Percentiles rank a stretch among this genome's conserved stretches.
phyloP scores from a whole-genome alignment of 2,888 invertebrate species.

The Ennomos quercinarius region DNA sequence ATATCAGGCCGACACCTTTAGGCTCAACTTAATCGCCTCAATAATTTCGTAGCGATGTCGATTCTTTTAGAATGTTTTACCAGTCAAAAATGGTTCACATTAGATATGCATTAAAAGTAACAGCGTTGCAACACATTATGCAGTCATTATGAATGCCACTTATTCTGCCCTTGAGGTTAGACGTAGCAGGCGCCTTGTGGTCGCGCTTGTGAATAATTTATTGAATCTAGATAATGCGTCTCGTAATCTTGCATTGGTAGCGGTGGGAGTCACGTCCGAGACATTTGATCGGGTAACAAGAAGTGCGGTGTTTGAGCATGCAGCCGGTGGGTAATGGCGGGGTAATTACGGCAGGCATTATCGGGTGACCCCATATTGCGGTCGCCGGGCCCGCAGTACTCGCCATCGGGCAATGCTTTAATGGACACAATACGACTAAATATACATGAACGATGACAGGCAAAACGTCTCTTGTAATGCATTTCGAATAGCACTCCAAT shows the following conservation, averaged over 20 bases:
- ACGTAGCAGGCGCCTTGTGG: slow-evolving; percentile 59
- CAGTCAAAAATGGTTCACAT: slow-evolving; percentile 22
- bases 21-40: slow-evolving; percentile 39
- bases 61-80: slow-evolving; percentile 22
- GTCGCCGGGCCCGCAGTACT: slow-evolving; percentile 53
- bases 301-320: slow-evolving; percentile 70
- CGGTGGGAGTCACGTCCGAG: slow-evolving; percentile 76
- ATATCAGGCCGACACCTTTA: slow-evolving; percentile 50
- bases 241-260: slow-evolving; percentile 61
- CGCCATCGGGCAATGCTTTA: slow-evolving; percentile 56
- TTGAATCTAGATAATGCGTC: slow-evolving; percentile 74
- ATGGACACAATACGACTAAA: slow-evolving; percentile 55
- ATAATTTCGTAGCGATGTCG: slow-evolving; percentile 37
- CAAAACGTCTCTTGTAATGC: slow-evolving; percentile 38
- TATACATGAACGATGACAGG: slow-evolving; percentile 52
- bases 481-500: slow-evolving; percentile 25
- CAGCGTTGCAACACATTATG: slow-evolving; percentile 33
- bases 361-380: slow-evolving; percentile 82
- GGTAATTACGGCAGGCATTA: slow-evolving; percentile 80
- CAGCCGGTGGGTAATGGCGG: slow-evolving; percentile 65
- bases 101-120: slow-evolving; percentile 29
- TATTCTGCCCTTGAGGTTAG: slow-evolving; percentile 62
- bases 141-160: slow-evolving; percentile 46
- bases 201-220: slow-evolving; percentile 73
- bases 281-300: slow-evolving; percentile 80